Evolutionary conservation across 2,888 invertebrate genomes (phyloP).

Genomic region (Synanthedon myopaeformis): DNA sequence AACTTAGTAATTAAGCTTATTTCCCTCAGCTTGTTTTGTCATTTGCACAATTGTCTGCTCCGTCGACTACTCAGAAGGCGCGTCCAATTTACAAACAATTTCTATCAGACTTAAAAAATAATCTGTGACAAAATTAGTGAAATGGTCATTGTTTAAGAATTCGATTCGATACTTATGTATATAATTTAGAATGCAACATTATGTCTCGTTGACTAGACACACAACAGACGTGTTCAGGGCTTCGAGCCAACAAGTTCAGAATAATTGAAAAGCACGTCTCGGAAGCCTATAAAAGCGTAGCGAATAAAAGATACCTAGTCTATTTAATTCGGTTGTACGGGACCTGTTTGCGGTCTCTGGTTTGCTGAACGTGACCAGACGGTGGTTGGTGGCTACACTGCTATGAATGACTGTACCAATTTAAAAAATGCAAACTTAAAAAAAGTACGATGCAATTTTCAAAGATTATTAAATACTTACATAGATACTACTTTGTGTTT

Average conservation of each 20-base stretch:
- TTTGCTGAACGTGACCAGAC: constrained; percentile 68
- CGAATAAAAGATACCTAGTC: constrained; percentile 34
- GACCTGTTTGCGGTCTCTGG: constrained; percentile 58
- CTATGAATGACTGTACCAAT: constrained; percentile 27
- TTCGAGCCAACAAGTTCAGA: constrained; percentile 29
- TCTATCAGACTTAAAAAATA: background rate
- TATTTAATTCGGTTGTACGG: constrained; percentile 40
- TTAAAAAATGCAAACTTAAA: background rate
- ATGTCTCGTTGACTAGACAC: constrained; percentile 36
- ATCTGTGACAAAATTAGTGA: too few relatives aligned
- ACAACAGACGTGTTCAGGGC: constrained; percentile 33
- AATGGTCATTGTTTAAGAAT: background rate
- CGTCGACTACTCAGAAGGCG: constrained; percentile 24
- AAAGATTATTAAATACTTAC: too few relatives aligned
- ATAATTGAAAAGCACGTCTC: constrained; percentile 41
- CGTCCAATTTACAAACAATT: background rate
- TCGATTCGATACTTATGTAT: background rate
- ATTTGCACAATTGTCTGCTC: constrained; percentile 24
- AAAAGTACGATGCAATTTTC: background rate
- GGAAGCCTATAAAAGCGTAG: constrained; percentile 40
- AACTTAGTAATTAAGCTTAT: constrained; percentile 65
- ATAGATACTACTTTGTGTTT: background rate
- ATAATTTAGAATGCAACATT: constrained; percentile 5
- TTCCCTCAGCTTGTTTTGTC: constrained; percentile 49
- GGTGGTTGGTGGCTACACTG: constrained; percentile 31